Base-by-base conservation (phyloP, 2,888 invertebrate genomes). In the Eristalis tenax region DNA sequence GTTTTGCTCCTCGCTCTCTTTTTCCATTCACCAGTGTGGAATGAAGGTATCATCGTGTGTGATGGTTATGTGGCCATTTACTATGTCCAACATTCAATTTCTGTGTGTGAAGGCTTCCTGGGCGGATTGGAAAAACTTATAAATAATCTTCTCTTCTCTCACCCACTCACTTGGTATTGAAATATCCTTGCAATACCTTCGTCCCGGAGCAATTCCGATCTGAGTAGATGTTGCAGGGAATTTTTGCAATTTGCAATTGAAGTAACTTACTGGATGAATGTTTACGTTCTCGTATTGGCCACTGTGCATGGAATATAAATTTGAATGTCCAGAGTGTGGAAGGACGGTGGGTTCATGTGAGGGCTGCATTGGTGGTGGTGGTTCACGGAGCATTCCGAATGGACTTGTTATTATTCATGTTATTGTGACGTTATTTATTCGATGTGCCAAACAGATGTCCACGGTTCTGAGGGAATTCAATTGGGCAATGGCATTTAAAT, bases 61-160 rank as follows among this genome's bases (percentile, higher is more conserved):
- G 32, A 15, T 78, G 71, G 79, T 83, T 83, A 87, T 87, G 75
- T 65, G 73, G 83, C 87, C 76, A 87, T 83, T 87, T 87, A 83
- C 83, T 80, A 73, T 79, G 87, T 87, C 87, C 83, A 76, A 50
- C 80, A 59, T 69, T 64, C 83, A 83, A 83, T 83, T 76, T 80
- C 35, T 61, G 59, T 71, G 38, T 18, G 65, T 63, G 56, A 38
- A 63, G 40, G 57, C 35, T 61, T 80, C 57, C 65, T 75, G 64
- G 68, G 59, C 69, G 76, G 76, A 59, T 73, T 88, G 66, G 50
- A 76, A 88, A 85, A 89, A 85, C 78, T 78, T 88, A 88, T 88
- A 81, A 81, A 89, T 81, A 88, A 84, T 85, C 78, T 86, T 63
- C 18, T 80, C 64, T 86, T 59, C 18, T 78, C 64, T 78, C 74